Evolutionary conservation across 2,888 invertebrate genomes (phyloP).

Genomic region (Bimastos eiseni): DNA sequence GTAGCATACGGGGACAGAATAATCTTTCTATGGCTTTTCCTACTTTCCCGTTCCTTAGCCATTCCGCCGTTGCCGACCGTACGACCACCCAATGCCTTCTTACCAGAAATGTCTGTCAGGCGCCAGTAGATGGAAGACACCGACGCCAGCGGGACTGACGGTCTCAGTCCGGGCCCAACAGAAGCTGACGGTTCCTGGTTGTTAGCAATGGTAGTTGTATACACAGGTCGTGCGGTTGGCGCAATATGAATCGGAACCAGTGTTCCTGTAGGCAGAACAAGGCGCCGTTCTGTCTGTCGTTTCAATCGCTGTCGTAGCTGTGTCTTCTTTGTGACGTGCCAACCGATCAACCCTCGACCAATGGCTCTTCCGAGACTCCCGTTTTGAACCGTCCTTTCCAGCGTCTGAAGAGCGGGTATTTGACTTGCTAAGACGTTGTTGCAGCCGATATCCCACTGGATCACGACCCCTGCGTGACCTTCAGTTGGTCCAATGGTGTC

Average conservation of each 20-base stretch:
- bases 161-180: neutral
- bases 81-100: neutral
- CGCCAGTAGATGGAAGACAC: neutral
- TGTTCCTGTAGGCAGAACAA: neutral
- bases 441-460: slow-evolving; percentile 73
- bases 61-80: neutral
- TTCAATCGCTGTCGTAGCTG: neutral
- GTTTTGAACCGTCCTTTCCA: slow-evolving; percentile 73
- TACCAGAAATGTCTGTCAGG: neutral
- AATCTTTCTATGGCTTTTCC: neutral
- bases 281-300: neutral
- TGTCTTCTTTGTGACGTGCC: slow-evolving; percentile 68
- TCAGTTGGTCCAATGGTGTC: slow-evolving; percentile 39
- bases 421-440: slow-evolving; percentile 73
- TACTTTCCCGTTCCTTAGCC: neutral
- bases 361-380: slow-evolving; percentile 72
- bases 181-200: neutral
- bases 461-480: neutral
- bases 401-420: slow-evolving; percentile 69
- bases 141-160: neutral
- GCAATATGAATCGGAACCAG: neutral
- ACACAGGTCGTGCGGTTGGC: neutral
- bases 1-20: neutral
- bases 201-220: neutral
- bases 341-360: slow-evolving; percentile 73